These are phyloP conservation scores for Leptatherina wallacei DNA, from an alignment of 2,797 vertebrate genomes.

Conservation along the genomic window DNA sequence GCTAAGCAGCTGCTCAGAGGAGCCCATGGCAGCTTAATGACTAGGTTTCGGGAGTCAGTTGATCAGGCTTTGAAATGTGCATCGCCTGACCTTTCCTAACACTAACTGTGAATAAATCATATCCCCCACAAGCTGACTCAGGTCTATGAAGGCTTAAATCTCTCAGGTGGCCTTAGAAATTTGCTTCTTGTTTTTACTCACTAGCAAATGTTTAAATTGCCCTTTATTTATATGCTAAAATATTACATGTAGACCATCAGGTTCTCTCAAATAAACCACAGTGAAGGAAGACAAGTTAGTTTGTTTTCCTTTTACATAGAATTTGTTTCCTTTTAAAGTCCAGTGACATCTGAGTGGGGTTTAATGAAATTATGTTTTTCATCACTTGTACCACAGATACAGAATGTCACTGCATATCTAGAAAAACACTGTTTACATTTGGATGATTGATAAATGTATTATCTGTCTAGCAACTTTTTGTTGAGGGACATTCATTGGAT, in stretches of 20 bases:
- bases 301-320: too few species aligned
- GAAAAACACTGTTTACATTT: neutral
- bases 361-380: constrained; percentile 6
- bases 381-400: neutral
- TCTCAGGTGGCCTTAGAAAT: neutral
- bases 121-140: too few species aligned
- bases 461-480: neutral
- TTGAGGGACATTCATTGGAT: neutral
- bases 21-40: neutral
- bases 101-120: neutral
- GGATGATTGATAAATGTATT: neutral
- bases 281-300: neutral
- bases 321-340: neutral
- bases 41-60: neutral
- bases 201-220: too few species aligned
- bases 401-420: neutral
- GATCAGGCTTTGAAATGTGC: neutral
- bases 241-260: neutral
- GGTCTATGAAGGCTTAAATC: neutral
- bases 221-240: neutral
- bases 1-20: neutral
- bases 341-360: neutral
- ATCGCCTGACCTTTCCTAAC: neutral
- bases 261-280: neutral
- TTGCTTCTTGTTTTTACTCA: neutral